Evolutionary conservation across 1,140 invertebrate species (phyloP), one percentile per base, ranked within the genome.

Genomic region (Zaprionus inermis): DNA sequence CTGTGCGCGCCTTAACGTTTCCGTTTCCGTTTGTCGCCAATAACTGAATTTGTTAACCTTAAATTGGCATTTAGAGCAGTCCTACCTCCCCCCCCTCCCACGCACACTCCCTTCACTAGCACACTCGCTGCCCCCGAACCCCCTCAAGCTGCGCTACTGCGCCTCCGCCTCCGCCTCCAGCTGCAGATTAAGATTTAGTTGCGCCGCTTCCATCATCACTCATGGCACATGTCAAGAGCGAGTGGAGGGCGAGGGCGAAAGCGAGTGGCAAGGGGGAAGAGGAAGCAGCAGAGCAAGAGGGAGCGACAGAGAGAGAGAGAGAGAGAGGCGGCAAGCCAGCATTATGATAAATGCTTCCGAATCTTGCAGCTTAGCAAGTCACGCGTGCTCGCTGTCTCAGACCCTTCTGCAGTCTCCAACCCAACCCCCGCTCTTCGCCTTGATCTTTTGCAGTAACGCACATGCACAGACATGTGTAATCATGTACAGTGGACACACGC

Each of bases 41-140:
- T 81, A 81, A 81, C 24, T 85, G 79, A 72, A 79, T 86, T 86
- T 86, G 82, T 82, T 85, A 81, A 78, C 81, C 81, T 78, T 86
- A 76, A 85, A 81, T 81, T 44, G 81, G 70, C 78, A 78, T 69
- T 75, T 70, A 55, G 65, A 69, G 34, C 46, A 51, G 49, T 6
- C 11, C 34, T 38, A 14, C 38, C 12, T 11, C 38, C 12, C 22
- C 3, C 14, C 18, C 30, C 10, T 6, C n/a, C n/a, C n/a, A n/a
- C n/a, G n/a, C n/a, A n/a, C n/a, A n/a, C n/a, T n/a, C n/a, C n/a
- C n/a, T n/a, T n/a, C n/a, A n/a, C n/a, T n/a, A n/a, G 24, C 49
- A 5, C 5, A 12, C 49, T 11, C 20, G 24, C 32, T 18, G 7
- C 30, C 49, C 14, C 1, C 24, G 3, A 28, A 28, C 24, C 24